Base-by-base conservation (phyloP, 2,113 vertebrate species). In the Scolopax mira region DNA sequence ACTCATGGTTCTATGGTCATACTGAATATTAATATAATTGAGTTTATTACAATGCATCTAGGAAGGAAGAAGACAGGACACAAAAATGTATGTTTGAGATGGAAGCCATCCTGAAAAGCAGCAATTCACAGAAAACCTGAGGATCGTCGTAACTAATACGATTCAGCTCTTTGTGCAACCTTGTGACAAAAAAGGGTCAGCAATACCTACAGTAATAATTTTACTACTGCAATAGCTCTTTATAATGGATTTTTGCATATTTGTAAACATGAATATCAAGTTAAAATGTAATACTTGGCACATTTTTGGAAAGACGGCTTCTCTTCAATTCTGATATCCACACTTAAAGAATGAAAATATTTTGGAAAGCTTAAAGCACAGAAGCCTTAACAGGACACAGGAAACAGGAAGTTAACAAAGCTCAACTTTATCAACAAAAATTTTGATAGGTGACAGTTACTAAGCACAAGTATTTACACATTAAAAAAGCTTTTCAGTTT, bases 41-140 rank as follows among this genome's bases (percentile, higher is more conserved):
- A 66, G 7, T 31, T 10, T 42, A 58, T 42, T 66, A 52, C 15
- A 62, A 48, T 33, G n/a, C 11, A 28, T 16, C 13, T 27, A 37
- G 72, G 57, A 86, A 82, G n/a, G 69, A 85, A 71, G 73, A 65
- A 66, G 22, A 48, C 87, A 67, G 31, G 24, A 37, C 33, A 62
- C n/a, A 81, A 30, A 84, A 58, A 41, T 0, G 0, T 13, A 1
- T 1, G 3, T 58, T 67, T 44, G 31, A 75, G 61, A 35, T 3
- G 2, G 42, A 79, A 88, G 10, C 30, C 11, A 15, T 11, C 18
- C 75, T n/a, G 37, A 70, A 61, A 90, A 48, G 41, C 51, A 79
- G 11, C 31, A 70, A 48, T 60, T 57, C 46, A 57, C 71, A 79
- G 57, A 71, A 71, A 31, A 62, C 23, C 44, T 19, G 42, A 65